Percentiles rank a stretch among this genome's conserved stretches.
Evolutionary conservation across 1,140 invertebrate genomes (phyloP).

Genomic region (Idris sp.): DNA sequence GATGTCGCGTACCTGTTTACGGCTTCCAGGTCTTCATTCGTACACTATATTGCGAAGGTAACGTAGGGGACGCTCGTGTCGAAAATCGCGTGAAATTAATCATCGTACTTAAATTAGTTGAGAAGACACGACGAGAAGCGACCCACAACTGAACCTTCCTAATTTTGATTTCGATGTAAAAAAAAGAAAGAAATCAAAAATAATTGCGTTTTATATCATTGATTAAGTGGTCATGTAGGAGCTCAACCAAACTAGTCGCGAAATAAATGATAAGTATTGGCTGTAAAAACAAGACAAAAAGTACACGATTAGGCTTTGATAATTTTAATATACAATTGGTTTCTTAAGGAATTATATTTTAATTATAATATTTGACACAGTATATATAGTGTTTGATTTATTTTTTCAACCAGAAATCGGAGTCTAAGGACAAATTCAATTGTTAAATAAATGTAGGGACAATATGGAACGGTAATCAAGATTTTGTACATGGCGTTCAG

Average conservation of each 20-base stretch:
- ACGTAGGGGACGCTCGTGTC: conserved; percentile 33
- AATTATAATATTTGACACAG: conserved; percentile 31
- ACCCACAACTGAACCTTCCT: conserved; percentile 27
- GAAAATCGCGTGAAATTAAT: conserved; percentile 7
- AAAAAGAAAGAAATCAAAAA: too few species aligned
- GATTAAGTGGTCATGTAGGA: conserved; percentile 58
- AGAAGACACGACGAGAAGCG: conserved; percentile 9
- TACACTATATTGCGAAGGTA: conserved; percentile 29
- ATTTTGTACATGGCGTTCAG: conserved; percentile 53
- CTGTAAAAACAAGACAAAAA: conserved; percentile 57
- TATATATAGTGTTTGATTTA: conserved; percentile 36
- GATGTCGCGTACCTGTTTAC: conserved; percentile 45
- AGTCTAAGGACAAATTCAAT: conserved; percentile 26
- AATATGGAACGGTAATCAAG: conserved; percentile 42
- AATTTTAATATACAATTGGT: conserved; percentile 47
- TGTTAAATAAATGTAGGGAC: conserved; percentile 40
- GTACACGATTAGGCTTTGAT: conserved; percentile 57
- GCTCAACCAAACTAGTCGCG: conserved; percentile 59
- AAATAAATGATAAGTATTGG: conserved; percentile 57
- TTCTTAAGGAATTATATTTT: conserved; percentile 46
- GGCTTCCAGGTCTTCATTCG: conserved; percentile 20
- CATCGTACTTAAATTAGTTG: conserved; percentile 44
- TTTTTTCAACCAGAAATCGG: conserved; percentile 27
- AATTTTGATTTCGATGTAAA: conserved; percentile 44
- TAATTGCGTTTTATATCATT: conserved; percentile 54